A percentile compares a stretch with the other conserved stretches of the same genome.
phyloP scores from a whole-genome alignment of 2,888 invertebrate species.

The Arctia plantaginis region DNA sequence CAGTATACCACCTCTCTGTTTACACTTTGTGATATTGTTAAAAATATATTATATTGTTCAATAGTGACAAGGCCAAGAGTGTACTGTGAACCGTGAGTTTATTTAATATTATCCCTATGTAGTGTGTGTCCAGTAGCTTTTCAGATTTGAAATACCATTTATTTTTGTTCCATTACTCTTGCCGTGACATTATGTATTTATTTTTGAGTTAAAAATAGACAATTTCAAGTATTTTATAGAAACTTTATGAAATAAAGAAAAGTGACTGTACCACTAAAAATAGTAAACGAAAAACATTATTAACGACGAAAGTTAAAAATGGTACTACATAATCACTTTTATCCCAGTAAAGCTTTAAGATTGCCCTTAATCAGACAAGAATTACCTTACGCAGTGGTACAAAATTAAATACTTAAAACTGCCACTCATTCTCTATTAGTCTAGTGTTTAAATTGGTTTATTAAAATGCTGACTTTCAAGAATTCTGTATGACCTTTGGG shows the following conservation, averaged over 20 bases:
- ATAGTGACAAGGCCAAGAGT: slow-evolving; percentile 2
- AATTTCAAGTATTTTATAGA: background rate
- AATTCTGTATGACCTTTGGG: background rate
- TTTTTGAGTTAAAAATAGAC: background rate
- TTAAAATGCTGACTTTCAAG: background rate
- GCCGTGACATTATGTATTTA: background rate
- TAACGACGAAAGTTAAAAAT: too few species aligned
- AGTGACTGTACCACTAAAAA: background rate
- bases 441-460: background rate
- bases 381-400: background rate
- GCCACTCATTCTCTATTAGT: background rate
- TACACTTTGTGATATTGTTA: slow-evolving; percentile 9
- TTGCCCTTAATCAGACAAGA: background rate
- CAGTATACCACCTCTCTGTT: slow-evolving; percentile 26
- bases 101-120: background rate
- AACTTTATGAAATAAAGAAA: background rate
- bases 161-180: too few species aligned
- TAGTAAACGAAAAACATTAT: too few species aligned
- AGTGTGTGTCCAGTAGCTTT: background rate
- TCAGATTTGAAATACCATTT: background rate
- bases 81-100: slow-evolving; percentile 6
- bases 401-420: background rate
- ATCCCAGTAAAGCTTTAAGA: background rate
- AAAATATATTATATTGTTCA: background rate
- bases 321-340: too few species aligned